phyloP scores from a whole-genome alignment of 2,113 vertebrate genomes.

The Micronisus gabar region DNA sequence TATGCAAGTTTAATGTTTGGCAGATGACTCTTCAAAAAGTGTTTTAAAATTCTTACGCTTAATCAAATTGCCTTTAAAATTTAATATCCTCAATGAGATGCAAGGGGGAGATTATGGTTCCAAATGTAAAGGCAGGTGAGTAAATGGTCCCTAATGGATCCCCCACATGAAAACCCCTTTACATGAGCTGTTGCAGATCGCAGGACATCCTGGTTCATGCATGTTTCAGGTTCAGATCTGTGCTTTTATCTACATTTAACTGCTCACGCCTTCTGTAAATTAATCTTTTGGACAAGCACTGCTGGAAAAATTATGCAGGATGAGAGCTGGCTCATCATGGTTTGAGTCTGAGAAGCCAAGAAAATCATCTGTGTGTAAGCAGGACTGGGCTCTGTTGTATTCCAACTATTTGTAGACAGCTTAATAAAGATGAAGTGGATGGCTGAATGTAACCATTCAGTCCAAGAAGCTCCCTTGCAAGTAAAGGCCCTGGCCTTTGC shows the following conservation, averaged over 20 bases:
- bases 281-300: neutral
- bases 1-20: neutral
- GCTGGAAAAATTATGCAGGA: constrained; percentile 1
- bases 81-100: neutral
- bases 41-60: neutral
- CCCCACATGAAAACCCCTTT: neutral
- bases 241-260: neutral
- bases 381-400: neutral
- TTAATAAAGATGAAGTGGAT: neutral
- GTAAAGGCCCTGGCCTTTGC: neutral
- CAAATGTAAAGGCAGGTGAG: neutral
- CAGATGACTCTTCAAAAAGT: neutral
- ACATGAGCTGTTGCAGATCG: neutral
- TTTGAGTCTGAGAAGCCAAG: constrained; percentile 21
- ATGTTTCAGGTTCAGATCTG: neutral
- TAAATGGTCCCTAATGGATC: neutral
- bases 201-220: neutral
- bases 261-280: neutral
- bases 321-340: neutral
- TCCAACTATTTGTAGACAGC: neutral
- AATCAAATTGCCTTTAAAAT: neutral
- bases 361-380: constrained; percentile 27
- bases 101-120: neutral
- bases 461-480: neutral
- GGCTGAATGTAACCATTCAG: constrained; percentile 2